Percentiles rank a stretch among this genome's conserved stretches.
These are phyloP conservation scores for Channallabes apus DNA, from an alignment of 2,797 vertebrate genomes.

Conservation along the genomic window DNA sequence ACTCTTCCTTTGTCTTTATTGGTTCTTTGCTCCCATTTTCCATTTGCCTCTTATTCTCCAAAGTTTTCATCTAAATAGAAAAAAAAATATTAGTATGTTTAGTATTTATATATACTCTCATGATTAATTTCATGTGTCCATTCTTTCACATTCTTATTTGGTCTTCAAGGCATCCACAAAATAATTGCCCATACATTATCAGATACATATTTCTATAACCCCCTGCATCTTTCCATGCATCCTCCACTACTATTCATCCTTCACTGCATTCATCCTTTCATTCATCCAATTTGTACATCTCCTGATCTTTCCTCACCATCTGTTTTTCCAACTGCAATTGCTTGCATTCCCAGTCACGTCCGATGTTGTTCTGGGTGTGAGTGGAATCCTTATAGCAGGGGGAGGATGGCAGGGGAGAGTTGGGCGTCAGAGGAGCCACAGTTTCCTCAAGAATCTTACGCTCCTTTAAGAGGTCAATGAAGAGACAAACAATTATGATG, in stretches of 20 bases:
- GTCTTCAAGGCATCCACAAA: not conserved
- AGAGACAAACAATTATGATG: slow-evolving; percentile 2
- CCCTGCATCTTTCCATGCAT: not conserved
- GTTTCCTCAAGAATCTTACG: slow-evolving; percentile 94
- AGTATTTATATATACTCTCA: not conserved
- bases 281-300: not conserved
- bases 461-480: slow-evolving; percentile 74
- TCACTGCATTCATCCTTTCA: not conserved
- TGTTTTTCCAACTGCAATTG: slow-evolving; percentile 70
- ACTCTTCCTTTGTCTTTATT: slow-evolving; percentile 68
- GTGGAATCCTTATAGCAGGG: slow-evolving; percentile 74
- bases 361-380: slow-evolving; percentile 73
- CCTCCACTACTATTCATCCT: not conserved
- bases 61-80: slow-evolving; percentile 54
- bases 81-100: not conserved
- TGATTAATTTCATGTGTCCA: not conserved
- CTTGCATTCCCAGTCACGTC: slow-evolving; percentile 71
- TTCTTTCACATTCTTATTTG: not conserved
- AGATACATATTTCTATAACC: not conserved
- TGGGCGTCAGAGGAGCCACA: slow-evolving; percentile 83
- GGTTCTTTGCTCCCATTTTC: slow-evolving; percentile 69
- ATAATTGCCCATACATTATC: not conserved
- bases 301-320: slow-evolving; percentile 61
- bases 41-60: slow-evolving; percentile 63
- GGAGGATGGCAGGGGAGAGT: slow-evolving; percentile 67